Evolutionary conservation across 1,140 invertebrate genomes (phyloP).

Genomic region (Parapsyche elsis): DNA sequence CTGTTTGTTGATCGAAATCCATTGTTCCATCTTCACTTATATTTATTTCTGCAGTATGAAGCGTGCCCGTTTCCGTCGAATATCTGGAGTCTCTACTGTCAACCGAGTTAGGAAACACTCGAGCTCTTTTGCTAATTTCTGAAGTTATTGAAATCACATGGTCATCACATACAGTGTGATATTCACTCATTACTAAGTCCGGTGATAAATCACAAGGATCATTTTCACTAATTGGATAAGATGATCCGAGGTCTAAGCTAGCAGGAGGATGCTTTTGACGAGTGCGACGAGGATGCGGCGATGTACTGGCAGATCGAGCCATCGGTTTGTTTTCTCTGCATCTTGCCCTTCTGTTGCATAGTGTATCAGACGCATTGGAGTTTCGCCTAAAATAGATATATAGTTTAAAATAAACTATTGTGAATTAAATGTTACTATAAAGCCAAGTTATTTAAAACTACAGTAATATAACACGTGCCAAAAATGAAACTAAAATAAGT

Average conservation of each 20-base stretch:
- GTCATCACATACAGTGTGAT: constrained; percentile 54
- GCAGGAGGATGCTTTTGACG: constrained; percentile 5
- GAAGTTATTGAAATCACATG: constrained; percentile 28
- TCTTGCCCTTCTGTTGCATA: constrained; percentile 57
- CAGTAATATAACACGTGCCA: neutral
- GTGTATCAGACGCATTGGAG: constrained; percentile 61
- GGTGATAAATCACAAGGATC: constrained; percentile 44
- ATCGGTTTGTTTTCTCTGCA: constrained; percentile 53
- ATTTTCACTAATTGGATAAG: constrained; percentile 41
- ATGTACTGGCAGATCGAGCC: constrained; percentile 50
- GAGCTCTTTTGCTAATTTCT: neutral
- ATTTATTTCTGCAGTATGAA: constrained; percentile 53
- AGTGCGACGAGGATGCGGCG: constrained; percentile 43
- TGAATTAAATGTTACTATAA: too few relatives aligned
- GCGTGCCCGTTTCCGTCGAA: constrained; percentile 51
- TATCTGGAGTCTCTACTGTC: constrained; percentile 50
- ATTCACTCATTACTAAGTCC: constrained; percentile 49
- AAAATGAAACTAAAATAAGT: neutral
- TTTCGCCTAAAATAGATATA: constrained; percentile 52
- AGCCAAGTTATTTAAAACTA: too few relatives aligned
- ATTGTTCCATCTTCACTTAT: constrained; percentile 49
- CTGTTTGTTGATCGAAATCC: constrained; percentile 46
- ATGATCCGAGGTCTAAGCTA: constrained; percentile 42
- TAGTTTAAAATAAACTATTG: too few relatives aligned
- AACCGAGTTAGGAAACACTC: constrained; percentile 29